Evolutionary conservation across 2,888 invertebrate species (phyloP).

Genomic region (Drosophila sordidula): DNA sequence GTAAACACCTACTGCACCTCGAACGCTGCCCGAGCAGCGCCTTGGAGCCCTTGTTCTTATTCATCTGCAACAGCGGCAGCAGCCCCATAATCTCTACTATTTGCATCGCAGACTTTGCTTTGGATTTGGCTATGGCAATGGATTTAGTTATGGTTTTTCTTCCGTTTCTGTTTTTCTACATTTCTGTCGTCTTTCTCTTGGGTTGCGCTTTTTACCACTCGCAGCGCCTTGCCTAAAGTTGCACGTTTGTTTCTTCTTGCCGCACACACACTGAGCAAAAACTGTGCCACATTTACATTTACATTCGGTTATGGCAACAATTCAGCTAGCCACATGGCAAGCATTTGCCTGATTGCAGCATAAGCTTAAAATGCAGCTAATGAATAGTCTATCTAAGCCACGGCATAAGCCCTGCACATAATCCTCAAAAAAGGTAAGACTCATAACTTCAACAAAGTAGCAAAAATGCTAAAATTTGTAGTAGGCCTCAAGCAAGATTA

Average conservation of each 20-base stretch:
- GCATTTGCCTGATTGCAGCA: conserved; percentile 55
- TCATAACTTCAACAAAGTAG: neutral
- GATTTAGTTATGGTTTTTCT: conserved; percentile 81
- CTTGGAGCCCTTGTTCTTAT: conserved; percentile 55
- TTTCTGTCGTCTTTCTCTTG: conserved; percentile 38
- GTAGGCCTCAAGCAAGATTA: neutral
- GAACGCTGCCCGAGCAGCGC: conserved; percentile 27
- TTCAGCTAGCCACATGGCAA: conserved; percentile 34
- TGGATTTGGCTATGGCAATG: conserved; percentile 78
- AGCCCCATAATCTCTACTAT: conserved; percentile 78
- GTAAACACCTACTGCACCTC: conserved; percentile 43
- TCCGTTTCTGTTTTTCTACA: conserved; percentile 39
- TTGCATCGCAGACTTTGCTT: conserved; percentile 82
- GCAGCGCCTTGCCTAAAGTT: conserved; percentile 30
- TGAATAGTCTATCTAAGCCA: conserved; percentile 58
- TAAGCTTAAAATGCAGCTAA: conserved; percentile 51
- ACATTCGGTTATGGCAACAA: conserved; percentile 36
- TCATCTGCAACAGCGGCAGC: conserved; percentile 53
- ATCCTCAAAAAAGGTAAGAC: conserved; percentile 41
- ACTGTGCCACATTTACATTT: conserved; percentile 59
- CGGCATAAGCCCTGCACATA: conserved; percentile 44
- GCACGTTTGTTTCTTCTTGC: conserved; percentile 62
- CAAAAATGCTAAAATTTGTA: neutral
- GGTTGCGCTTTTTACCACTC: conserved; percentile 68
- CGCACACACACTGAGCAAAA: conserved; percentile 73